Percentiles rank a stretch among this genome's conserved stretches.
Conservation (phyloP, 2,113 vertebrate species). For the Okapia johnstoni region DNA sequence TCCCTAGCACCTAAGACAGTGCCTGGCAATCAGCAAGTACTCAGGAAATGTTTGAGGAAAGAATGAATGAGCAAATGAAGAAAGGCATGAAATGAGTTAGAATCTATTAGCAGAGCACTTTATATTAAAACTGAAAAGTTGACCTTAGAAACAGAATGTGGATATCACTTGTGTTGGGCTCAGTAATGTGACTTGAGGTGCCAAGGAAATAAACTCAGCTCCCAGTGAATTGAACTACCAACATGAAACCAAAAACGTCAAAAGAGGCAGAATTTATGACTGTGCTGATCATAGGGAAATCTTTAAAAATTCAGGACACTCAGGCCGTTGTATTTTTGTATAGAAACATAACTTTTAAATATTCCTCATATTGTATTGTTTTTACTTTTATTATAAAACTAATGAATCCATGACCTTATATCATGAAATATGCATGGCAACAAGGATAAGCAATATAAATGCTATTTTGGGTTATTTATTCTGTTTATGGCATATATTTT, state of each 20-base stretch:
- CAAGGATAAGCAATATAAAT: constrained; percentile 16
- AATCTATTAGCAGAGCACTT: background rate
- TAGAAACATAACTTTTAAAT: constrained; percentile 18
- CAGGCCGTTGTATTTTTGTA: background rate
- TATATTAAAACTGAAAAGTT: background rate
- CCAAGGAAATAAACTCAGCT: constrained; percentile 38
- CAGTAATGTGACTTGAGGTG: background rate
- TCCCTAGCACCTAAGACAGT: background rate
- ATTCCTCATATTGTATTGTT: constrained; percentile 37
- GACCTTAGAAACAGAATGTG: background rate
- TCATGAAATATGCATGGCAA: background rate
- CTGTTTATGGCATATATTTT: constrained; percentile 34
- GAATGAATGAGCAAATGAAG: background rate
- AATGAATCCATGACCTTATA: constrained; percentile 23
- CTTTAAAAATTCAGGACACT: constrained; percentile 10
- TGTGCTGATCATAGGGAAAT: background rate
- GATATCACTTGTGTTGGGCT: background rate
- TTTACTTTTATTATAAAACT: constrained; percentile 43
- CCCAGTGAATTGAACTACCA: constrained; percentile 19
- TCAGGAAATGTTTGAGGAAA: constrained; percentile 18
- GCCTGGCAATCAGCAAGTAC: background rate
- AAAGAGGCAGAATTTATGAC: constrained; percentile 32
- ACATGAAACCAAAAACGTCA: constrained; percentile 18
- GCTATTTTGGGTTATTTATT: constrained; percentile 36
- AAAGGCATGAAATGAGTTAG: background rate